A percentile compares a stretch with the other conserved stretches of the same genome.
Evolutionary conservation across 2,797 vertebrate genomes (phyloP).

Genomic region (Amazona ochrocephala): DNA sequence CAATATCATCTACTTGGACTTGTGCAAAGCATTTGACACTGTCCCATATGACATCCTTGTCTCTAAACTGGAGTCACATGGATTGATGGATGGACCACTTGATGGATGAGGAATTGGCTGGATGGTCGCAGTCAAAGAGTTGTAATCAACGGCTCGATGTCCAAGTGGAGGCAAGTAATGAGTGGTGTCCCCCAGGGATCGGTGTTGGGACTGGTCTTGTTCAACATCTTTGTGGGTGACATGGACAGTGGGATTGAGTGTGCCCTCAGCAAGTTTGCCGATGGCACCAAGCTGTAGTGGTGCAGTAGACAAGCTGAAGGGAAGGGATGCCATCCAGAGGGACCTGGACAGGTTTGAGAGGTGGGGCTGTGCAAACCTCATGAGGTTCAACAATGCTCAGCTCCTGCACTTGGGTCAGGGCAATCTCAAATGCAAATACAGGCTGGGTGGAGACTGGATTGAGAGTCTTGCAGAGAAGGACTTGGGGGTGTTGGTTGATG

Average conservation of each 20-base stretch:
- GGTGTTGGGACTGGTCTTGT: neutral
- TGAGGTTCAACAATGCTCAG: neutral
- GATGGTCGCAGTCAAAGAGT: neutral
- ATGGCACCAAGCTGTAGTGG: neutral
- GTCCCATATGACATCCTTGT: neutral
- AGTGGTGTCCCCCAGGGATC: no score
- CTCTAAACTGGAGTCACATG: neutral
- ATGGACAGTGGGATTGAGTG: neutral
- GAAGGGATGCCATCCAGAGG: neutral
- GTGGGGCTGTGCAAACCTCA: neutral
- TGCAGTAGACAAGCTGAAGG: neutral
- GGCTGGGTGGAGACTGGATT: neutral
- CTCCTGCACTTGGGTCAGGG: neutral
- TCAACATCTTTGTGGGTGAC: neutral
- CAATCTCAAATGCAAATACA: neutral
- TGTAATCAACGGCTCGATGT: neutral
- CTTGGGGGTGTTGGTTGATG: neutral
- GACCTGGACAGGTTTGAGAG: neutral
- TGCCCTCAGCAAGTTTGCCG: neutral
- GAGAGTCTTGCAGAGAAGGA: neutral
- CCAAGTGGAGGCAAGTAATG: no score
- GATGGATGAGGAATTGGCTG: neutral
- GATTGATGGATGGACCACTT: neutral
- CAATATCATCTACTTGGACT: neutral
- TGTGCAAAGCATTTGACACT: neutral